Evolutionary conservation across 1,140 invertebrate genomes (phyloP).

Genomic region (Zeugodacus cucurbitae): DNA sequence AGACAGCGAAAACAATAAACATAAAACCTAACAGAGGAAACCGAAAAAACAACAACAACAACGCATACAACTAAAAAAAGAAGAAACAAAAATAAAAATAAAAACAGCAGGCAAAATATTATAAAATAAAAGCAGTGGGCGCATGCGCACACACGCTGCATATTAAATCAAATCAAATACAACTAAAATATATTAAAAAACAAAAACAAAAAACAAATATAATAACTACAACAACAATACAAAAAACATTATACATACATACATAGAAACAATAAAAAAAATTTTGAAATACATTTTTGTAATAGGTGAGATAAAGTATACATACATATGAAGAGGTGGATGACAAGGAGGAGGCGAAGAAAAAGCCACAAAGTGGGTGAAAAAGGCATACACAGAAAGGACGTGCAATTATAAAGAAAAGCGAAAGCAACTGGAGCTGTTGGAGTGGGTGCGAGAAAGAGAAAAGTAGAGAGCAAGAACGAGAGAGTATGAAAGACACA

Average conservation of each 20-base stretch:
- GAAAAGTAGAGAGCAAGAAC: neutral
- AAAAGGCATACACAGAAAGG: neutral
- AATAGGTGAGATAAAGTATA: neutral
- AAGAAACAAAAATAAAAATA: neutral
- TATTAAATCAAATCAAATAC: slow-evolving; percentile 16
- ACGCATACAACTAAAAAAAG: neutral
- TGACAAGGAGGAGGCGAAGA: neutral
- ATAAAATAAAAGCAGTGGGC: neutral
- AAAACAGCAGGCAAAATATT: neutral
- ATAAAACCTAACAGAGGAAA: slow-evolving; percentile 3
- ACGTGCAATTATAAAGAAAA: neutral
- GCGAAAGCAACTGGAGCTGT: neutral
- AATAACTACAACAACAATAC: neutral
- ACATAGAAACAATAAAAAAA: slow-evolving; percentile 7
- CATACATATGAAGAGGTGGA: neutral
- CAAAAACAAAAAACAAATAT: neutral
- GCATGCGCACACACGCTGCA: slow-evolving; percentile 17
- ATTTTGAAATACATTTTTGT: neutral
- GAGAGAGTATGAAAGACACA: slow-evolving; percentile 19
- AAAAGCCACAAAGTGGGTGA: neutral
- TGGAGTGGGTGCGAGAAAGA: neutral
- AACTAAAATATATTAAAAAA: neutral
- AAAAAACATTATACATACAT: neutral
- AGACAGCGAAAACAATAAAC: slow-evolving; percentile 30
- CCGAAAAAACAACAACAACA: slow-evolving; percentile 11